phyloP scores from a whole-genome alignment of 2,797 vertebrate genomes.

The Scleropages formosus region DNA sequence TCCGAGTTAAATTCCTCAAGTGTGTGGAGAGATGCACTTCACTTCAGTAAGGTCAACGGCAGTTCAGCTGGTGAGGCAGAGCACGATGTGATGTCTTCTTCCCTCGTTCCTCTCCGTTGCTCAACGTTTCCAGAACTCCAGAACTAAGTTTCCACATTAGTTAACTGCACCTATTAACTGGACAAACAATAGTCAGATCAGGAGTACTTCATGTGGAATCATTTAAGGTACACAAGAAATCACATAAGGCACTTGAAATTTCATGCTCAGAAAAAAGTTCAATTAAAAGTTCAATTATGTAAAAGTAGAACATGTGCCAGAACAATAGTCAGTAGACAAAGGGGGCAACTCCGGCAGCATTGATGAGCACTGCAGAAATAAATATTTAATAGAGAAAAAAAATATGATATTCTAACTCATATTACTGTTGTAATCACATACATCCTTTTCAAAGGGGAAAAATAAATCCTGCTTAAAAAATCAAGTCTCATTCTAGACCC shows the following conservation, averaged over 20 bases:
- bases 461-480: constrained; percentile 30
- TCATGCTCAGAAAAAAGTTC: constrained; percentile 11
- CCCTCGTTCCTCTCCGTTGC: neutral
- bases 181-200: constrained; percentile 12
- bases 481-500: constrained; percentile 15
- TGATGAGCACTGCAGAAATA: neutral
- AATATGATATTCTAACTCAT: constrained; percentile 14
- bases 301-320: constrained; percentile 9
- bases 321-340: constrained; percentile 5
- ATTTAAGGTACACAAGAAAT: neutral
- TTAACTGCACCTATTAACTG: constrained; percentile 7
- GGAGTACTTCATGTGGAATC: neutral
- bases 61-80: neutral
- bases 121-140: neutral
- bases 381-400: constrained; percentile 17
- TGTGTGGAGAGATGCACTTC: neutral
- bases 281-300: constrained; percentile 19
- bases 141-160: neutral
- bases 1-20: constrained; percentile 2
- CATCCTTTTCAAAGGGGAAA: constrained; percentile 3
- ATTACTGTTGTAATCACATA: constrained; percentile 1
- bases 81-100: neutral
- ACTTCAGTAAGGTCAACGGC: neutral
- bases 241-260: constrained; percentile 4
- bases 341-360: neutral